Evolutionary conservation across 2,113 vertebrate species (phyloP).

Genomic region (Agapornis roseicollis): DNA sequence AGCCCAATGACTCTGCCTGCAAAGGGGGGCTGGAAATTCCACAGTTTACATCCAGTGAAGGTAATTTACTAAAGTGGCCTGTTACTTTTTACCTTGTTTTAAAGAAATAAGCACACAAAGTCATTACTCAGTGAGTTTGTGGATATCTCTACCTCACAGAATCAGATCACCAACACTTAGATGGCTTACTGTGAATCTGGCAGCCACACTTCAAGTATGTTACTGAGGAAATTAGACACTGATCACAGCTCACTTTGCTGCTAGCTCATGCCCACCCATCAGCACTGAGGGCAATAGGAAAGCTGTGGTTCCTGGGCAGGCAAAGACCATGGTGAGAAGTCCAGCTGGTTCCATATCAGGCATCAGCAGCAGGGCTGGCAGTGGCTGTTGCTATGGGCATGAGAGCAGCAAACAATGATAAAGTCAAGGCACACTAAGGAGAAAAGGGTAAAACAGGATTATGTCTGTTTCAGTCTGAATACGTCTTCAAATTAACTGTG

Average conservation of each 20-base stretch:
- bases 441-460: constrained; percentile 49
- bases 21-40: background rate
- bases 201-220: background rate
- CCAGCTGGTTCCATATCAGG: constrained; percentile 42
- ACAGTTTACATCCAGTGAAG: background rate
- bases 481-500: constrained; percentile 61
- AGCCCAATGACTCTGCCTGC: background rate
- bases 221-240: background rate
- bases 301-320: background rate
- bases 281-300: background rate
- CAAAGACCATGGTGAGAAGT: background rate
- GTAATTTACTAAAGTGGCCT: background rate
- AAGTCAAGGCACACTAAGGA: constrained; percentile 34
- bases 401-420: constrained; percentile 22
- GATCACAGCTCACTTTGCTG: accelerated
- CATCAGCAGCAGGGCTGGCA: constrained; percentile 12
- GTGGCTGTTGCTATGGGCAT: constrained; percentile 67
- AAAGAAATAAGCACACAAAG: background rate
- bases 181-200: accelerated
- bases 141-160: background rate
- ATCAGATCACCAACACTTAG: background rate
- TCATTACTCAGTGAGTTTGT: background rate
- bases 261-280: background rate
- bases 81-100: background rate
- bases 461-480: constrained; percentile 58